phyloP scores from a whole-genome alignment of 2,113 vertebrate genomes.

The Oryzias woworae region DNA sequence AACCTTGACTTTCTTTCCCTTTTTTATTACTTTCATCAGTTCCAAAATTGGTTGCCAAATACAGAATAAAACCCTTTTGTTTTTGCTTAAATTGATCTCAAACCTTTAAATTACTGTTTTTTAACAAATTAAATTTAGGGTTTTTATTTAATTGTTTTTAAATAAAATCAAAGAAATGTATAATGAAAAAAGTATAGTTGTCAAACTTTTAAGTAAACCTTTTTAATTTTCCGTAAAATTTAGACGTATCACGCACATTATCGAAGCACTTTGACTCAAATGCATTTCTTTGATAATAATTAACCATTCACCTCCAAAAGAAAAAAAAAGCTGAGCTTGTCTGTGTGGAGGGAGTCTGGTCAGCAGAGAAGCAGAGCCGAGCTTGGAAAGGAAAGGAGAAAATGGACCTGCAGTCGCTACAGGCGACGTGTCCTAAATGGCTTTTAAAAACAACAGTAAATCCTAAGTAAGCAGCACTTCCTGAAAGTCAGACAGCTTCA shows the following conservation, averaged over 20 bases:
- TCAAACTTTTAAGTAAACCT: too few relatives aligned
- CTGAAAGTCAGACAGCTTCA: conserved; percentile 38
- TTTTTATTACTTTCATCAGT: background rate
- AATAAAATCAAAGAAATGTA: too few relatives aligned
- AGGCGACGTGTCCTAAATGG: conserved; percentile 37
- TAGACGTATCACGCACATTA: conserved; percentile 6
- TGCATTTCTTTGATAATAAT: conserved; percentile 56
- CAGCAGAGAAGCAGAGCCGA: conserved; percentile 60
- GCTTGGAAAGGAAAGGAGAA: conserved; percentile 53
- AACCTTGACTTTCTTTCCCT: background rate
- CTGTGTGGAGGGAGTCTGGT: conserved; percentile 23
- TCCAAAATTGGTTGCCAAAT: too few relatives aligned
- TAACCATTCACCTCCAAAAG: conserved; percentile 63
- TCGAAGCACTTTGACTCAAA: conserved; percentile 32
- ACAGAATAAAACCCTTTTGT: background rate
- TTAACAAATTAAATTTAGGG: background rate
- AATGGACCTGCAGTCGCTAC: conserved; percentile 22
- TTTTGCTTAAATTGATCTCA: background rate
- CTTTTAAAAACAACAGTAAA: conserved; percentile 54
- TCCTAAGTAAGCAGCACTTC: conserved; percentile 39
- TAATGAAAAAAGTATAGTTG: too few relatives aligned
- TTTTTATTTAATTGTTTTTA: too few relatives aligned
- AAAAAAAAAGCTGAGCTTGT: conserved; percentile 33
- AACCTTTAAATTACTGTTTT: background rate
- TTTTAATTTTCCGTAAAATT: too few relatives aligned